Percentiles rank a stretch among this genome's conserved stretches.
phyloP scores from a whole-genome alignment of 2,113 vertebrate species.

The Bothrops jararaca region DNA sequence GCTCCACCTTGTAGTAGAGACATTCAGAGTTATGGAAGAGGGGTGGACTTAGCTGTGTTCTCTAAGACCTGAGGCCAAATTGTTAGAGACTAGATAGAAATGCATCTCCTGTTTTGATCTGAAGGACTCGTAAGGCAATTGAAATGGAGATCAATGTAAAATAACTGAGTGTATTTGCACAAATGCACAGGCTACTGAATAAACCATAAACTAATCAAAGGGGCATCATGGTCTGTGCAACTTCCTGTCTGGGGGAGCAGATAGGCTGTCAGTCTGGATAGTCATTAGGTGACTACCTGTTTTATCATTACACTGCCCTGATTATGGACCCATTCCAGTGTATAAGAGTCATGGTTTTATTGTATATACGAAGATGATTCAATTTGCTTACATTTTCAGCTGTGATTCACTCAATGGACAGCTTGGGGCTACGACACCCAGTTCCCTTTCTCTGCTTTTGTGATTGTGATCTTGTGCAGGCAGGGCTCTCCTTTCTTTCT shows the following conservation, averaged over 20 bases:
- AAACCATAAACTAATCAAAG: not conserved
- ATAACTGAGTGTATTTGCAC: not conserved
- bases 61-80: not conserved
- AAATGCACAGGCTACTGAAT: not conserved
- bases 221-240: not conserved
- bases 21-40: not conserved
- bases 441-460: not conserved
- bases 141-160: not conserved
- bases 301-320: rapidly evolving
- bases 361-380: not conserved
- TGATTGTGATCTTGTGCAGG: not conserved
- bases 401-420: not conserved
- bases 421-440: not conserved
- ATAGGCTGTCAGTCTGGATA: not conserved
- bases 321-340: not conserved
- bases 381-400: rapidly evolving
- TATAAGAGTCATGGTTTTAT: not conserved
- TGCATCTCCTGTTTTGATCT: not conserved
- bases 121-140: not conserved
- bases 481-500: not conserved
- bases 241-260: not conserved
- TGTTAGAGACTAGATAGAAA: not conserved
- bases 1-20: not conserved
- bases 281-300: conserved; percentile 18
- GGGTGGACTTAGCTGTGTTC: not conserved